Conservation (phyloP, 2,888 invertebrate species). For the Cantharis lateralis region DNA sequence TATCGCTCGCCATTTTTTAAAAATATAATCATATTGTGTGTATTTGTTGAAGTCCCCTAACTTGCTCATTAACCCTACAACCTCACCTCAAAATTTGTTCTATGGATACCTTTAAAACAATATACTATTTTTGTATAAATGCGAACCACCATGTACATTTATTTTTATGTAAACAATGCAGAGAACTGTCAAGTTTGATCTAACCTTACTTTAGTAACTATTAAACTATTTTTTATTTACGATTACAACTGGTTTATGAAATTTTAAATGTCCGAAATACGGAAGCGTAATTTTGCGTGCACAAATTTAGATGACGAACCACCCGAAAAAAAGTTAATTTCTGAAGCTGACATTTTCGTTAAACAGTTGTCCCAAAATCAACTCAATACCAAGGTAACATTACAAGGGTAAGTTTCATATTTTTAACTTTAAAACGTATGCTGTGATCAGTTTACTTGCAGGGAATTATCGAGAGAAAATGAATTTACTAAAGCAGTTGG, state of each 20-base stretch:
- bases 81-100: too few relatives aligned
- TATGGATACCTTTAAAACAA: too few relatives aligned
- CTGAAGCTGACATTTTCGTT: constrained; percentile 49
- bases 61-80: too few relatives aligned
- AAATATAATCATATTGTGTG: too few relatives aligned
- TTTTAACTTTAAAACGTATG: constrained; percentile 1
- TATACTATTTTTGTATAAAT: too few relatives aligned
- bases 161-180: neutral
- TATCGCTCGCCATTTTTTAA: too few relatives aligned
- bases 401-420: constrained; percentile 44
- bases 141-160: neutral
- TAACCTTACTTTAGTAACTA: neutral
- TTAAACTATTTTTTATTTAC: neutral
- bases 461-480: constrained; percentile 35
- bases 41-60: too few relatives aligned
- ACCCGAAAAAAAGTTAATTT: constrained; percentile 45
- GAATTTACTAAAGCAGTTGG: constrained; percentile 39
- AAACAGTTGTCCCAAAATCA: constrained; percentile 51
- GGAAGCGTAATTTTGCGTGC: neutral
- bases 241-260: neutral
- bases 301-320: constrained; percentile 38
- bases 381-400: constrained; percentile 41
- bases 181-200: neutral
- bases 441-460: constrained; percentile 24
- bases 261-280: neutral